phyloP scores from a whole-genome alignment of 1,140 invertebrate species.

The Lucilia cuprina region DNA sequence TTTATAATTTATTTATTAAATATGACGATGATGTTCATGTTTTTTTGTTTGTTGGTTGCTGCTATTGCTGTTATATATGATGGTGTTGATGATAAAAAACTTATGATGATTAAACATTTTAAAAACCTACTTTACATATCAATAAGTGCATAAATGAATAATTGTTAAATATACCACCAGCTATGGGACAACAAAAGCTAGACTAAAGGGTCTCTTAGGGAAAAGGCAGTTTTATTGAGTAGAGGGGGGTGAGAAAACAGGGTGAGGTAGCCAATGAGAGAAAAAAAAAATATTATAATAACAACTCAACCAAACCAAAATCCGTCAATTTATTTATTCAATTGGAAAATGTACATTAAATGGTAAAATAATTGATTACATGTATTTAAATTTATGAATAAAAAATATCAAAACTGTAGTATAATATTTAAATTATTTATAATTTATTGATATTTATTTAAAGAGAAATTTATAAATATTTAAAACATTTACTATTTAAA shows the following conservation, averaged over 20 bases:
- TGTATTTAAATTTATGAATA: neutral
- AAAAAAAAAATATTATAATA: neutral
- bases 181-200: neutral
- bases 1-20: slow-evolving; percentile 4
- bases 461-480: too few relatives aligned
- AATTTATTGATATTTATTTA: too few relatives aligned
- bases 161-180: neutral
- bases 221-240: neutral
- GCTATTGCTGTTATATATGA: neutral
- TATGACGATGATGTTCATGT: neutral
- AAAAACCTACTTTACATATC: neutral
- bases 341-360: neutral
- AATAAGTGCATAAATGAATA: neutral
- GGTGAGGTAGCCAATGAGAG: neutral
- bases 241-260: neutral
- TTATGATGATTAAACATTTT: slow-evolving; percentile 1
- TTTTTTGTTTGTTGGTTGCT: neutral
- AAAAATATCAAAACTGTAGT: too few relatives aligned
- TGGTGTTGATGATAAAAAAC: neutral
- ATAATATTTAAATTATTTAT: too few relatives aligned
- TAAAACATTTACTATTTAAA: too few relatives aligned
- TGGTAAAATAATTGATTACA: neutral
- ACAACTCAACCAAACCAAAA: neutral
- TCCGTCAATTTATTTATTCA: slow-evolving; percentile 15
- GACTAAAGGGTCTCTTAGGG: neutral